Evolutionary conservation across 1,140 invertebrate species (phyloP).

Genomic region (Ostrea denselamellosa): DNA sequence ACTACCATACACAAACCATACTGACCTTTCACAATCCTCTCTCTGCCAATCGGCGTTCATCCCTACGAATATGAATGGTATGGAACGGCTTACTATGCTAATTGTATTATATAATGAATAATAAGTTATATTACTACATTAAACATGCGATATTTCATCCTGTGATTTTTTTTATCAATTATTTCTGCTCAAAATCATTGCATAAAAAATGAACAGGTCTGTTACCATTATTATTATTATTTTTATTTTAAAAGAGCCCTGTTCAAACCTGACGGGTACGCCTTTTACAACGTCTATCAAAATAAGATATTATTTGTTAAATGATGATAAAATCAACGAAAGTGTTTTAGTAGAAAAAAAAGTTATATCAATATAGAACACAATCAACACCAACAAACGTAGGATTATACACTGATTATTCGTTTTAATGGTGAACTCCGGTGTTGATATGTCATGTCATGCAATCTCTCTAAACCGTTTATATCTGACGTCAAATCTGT

Average conservation of each 20-base stretch:
- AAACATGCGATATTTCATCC: background rate
- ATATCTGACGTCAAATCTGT: background rate
- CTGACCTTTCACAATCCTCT: no score
- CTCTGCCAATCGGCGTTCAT: no score
- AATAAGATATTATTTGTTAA: background rate
- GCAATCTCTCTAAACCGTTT: background rate
- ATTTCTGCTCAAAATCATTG: background rate
- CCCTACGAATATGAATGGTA: background rate
- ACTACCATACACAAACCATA: no score
- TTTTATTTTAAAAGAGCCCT: background rate
- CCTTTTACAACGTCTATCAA: background rate
- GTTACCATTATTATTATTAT: background rate
- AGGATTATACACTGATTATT: background rate
- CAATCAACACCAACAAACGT: background rate
- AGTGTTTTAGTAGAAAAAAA: background rate
- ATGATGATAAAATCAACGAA: background rate
- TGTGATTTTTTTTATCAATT: background rate
- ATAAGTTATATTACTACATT: no score
- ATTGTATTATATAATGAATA: no score
- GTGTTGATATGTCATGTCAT: background rate
- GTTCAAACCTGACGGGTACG: background rate
- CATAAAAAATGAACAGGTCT: background rate
- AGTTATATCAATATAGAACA: background rate
- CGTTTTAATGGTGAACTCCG: background rate
- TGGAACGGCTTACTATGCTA: no score